Percentiles rank a stretch among this genome's conserved stretches.
Evolutionary conservation across 2,113 vertebrate species (phyloP).

Genomic region (Prunella fulvescens): DNA sequence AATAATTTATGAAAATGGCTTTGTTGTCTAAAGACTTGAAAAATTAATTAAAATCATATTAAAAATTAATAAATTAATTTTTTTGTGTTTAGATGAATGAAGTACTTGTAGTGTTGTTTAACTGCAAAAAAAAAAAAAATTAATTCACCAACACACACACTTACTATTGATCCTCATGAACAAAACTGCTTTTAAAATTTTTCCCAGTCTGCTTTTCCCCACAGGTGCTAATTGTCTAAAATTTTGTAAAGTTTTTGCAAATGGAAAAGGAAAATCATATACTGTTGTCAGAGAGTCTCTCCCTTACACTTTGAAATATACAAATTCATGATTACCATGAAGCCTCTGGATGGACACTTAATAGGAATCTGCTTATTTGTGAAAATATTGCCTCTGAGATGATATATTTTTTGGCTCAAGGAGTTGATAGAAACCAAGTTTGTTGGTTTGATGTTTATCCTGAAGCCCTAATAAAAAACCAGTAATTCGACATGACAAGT

Average conservation of each 20-base stretch:
- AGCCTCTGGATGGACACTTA: neutral
- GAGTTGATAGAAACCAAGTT: neutral
- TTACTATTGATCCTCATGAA: neutral
- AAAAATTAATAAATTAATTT: neutral
- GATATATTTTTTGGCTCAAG: neutral
- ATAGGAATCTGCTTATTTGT: neutral
- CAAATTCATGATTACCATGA: neutral
- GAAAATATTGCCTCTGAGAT: neutral
- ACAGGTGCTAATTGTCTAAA: neutral
- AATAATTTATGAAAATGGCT: neutral
- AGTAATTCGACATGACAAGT: neutral
- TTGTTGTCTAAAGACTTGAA: neutral
- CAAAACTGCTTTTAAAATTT: neutral
- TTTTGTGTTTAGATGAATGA: neutral
- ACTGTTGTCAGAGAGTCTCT: neutral
- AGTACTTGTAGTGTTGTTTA: neutral
- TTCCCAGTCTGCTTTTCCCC: neutral
- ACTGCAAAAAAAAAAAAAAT: neutral
- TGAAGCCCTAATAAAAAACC: neutral
- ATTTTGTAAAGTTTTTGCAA: neutral
- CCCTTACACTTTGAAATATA: neutral
- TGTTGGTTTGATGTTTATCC: neutral
- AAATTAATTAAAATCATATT: constrained; percentile 13
- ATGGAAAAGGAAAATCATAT: neutral
- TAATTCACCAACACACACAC: neutral